Evolutionary conservation across 1,140 invertebrate genomes (phyloP).

Genomic region (Diprion similis): DNA sequence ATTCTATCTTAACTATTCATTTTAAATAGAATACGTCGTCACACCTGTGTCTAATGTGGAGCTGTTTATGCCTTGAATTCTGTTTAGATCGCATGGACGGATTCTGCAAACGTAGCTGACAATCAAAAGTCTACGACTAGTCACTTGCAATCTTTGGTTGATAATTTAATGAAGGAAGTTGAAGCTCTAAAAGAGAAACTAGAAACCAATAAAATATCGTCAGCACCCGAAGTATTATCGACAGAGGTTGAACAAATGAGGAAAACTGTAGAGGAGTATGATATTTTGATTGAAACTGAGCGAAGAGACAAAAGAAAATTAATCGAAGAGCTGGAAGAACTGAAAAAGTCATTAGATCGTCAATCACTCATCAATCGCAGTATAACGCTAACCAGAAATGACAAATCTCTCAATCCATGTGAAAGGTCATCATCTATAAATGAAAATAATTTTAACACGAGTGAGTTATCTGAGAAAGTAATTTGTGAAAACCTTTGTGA

Average conservation of each 20-base stretch:
- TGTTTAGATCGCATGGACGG: background rate
- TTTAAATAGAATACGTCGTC: no score
- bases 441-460: conserved; percentile 7
- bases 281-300: background rate
- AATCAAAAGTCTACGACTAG: conserved; percentile 10
- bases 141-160: conserved; percentile 19
- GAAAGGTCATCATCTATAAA: background rate
- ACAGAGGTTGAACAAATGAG: background rate
- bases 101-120: background rate
- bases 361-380: background rate
- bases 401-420: no score
- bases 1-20: no score
- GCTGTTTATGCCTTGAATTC: background rate
- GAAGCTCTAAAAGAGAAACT: background rate
- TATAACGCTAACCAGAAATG: background rate
- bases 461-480: conserved; percentile 17
- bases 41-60: no score
- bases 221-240: background rate
- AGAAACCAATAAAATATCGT: background rate
- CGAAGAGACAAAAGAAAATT: conserved; percentile 7
- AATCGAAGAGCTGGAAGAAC: background rate
- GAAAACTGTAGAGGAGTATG: background rate
- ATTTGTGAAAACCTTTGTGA: no score
- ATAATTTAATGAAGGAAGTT: conserved; percentile 21
- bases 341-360: background rate